phyloP scores from a whole-genome alignment of 2,888 invertebrate species.

The Acanthosepion esculentum region DNA sequence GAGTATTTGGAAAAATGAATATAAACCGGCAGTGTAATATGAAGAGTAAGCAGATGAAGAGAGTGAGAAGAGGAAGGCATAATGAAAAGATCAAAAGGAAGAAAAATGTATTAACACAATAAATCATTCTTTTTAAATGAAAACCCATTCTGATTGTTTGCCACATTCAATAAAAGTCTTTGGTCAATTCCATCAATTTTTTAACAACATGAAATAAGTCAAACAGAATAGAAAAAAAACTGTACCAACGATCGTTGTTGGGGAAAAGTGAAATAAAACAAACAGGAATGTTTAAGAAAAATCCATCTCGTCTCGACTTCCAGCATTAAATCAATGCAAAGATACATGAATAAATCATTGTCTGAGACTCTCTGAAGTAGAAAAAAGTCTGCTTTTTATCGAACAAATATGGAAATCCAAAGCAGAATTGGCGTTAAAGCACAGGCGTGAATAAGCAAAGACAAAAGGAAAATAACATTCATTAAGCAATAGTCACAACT shows the following conservation, averaged over 20 bases:
- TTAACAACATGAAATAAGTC: neutral
- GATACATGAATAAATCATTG: neutral
- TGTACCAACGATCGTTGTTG: neutral
- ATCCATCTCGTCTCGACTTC: neutral
- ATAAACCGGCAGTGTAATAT: neutral
- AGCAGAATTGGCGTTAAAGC: neutral
- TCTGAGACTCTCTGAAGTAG: neutral
- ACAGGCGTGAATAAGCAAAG: neutral
- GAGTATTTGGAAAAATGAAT: neutral
- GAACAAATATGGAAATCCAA: neutral
- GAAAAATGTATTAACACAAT: neutral
- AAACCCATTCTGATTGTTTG: neutral
- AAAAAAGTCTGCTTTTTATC: neutral
- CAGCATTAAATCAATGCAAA: neutral
- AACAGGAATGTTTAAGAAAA: neutral
- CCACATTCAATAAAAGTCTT: neutral
- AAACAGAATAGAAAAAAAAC: neutral
- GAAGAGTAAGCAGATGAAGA: neutral
- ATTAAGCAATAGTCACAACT: neutral
- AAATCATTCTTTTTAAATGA: neutral
- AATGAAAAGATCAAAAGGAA: neutral
- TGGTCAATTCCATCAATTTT: neutral
- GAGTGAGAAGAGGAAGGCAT: neutral
- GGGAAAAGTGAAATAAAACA: neutral
- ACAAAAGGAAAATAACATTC: neutral